Evolutionary conservation across 2,113 vertebrate species (phyloP).

Genomic region (Athene noctua): DNA sequence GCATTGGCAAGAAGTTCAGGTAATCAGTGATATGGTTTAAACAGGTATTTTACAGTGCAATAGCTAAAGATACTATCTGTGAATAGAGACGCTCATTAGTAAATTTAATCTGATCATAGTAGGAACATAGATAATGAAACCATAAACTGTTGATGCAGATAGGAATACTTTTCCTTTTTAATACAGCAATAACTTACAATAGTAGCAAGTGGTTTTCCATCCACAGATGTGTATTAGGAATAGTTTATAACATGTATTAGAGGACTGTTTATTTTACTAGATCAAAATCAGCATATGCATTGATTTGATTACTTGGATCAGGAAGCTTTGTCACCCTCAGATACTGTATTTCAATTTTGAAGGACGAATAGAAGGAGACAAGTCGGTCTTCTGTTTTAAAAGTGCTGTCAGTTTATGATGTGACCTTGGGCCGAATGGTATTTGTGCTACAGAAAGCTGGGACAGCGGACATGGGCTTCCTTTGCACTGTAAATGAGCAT

Average conservation of each 20-base stretch:
- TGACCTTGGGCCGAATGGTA: background rate
- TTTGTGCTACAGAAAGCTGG: background rate
- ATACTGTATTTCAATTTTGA: background rate
- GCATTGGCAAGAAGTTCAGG: conserved; percentile 81
- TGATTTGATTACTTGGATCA: background rate
- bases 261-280: background rate
- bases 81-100: background rate
- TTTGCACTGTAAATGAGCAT: background rate
- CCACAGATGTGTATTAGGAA: background rate
- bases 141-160: background rate
- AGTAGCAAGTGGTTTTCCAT: background rate
- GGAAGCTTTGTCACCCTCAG: background rate
- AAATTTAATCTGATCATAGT: background rate
- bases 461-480: background rate
- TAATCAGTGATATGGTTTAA: conserved; percentile 63
- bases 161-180: background rate
- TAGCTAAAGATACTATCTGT: background rate
- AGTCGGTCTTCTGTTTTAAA: background rate
- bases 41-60: background rate
- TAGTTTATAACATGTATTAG: background rate
- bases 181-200: background rate
- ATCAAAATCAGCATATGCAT: background rate
- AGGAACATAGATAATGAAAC: background rate
- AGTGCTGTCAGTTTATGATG: background rate
- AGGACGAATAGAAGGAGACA: background rate